These are phyloP conservation scores for Pristionchus exspectatus DNA, from an alignment of 2,888 invertebrate genomes.

Conservation along the genomic window DNA sequence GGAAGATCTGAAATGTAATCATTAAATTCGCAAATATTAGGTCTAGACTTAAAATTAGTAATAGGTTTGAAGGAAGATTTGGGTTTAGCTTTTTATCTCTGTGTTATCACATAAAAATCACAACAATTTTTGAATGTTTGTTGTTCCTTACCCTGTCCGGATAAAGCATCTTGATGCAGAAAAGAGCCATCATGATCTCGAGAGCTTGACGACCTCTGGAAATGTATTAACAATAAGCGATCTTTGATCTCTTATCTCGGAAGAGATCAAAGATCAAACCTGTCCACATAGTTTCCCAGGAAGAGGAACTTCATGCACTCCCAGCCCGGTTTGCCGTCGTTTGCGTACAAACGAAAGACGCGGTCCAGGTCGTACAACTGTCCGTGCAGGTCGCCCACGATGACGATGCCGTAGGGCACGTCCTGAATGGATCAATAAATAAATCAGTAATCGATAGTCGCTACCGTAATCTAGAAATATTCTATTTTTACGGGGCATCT, in stretches of 20 bases:
- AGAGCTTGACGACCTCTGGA: background rate
- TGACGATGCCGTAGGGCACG: background rate
- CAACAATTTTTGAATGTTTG: too few species aligned
- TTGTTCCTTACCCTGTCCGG: background rate
- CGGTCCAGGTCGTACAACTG: constrained; percentile 6
- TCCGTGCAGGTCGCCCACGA: constrained; percentile 16
- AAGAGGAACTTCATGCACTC: background rate
- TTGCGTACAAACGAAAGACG: background rate
- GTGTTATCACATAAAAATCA: too few species aligned
- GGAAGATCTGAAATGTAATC: background rate
- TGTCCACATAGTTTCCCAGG: constrained; percentile 4
- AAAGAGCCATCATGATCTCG: constrained; percentile 14
- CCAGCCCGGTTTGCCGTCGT: constrained; percentile 8
- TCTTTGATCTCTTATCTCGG: too few species aligned
- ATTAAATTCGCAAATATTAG: too few species aligned
- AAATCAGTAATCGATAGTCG: too few species aligned
- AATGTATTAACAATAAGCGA: background rate
- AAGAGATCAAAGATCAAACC: background rate
- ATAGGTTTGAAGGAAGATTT: too few species aligned
- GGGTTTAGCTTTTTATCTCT: too few species aligned
- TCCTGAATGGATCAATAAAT: background rate
- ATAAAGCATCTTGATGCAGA: constrained; percentile 1
- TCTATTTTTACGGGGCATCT: too few species aligned
- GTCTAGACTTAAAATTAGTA: too few species aligned
- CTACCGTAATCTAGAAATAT: too few species aligned